Evolutionary conservation across 2,113 vertebrate species (phyloP), one percentile per base, ranked within the genome.

Genomic region (Hippocampus mohnikei): DNA sequence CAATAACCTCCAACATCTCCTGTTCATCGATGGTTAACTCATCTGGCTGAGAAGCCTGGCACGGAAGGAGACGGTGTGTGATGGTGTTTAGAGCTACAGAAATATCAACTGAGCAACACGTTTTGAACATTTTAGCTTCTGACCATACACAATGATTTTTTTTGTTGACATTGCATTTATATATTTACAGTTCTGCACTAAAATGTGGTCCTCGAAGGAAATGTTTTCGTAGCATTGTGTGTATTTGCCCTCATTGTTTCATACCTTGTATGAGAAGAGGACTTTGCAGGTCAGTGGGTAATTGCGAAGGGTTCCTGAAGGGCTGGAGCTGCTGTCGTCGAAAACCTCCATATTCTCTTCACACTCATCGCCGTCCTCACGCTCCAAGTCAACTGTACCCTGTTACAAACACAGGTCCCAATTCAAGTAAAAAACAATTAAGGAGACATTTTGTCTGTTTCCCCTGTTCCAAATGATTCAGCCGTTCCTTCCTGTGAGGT

Each of bases 201-300:
- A 50, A 52, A 21, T 7, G 7, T 21, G 50, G 50, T 21, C 20
- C 18, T 20, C 7, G 50, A 52, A 52, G 50, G 8, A 21, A 52
- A n/a, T 52, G 50, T 52, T 21, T 52, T 52, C 3, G 50, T 8
- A 52, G 18, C 12, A n/a, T 6, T 13, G 9, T 64, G 9, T 37
- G 3, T 62, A 8, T n/a, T 41, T 12, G 33, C 37, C 18, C 7
- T 27, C 52, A 60, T 42, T 6, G 20, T 33, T 5, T 25, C 7
- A 16, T 89, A 98, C 97, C 96, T 98, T 95, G 79, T 99, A 98
- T 0, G 96, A 98, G 90, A 98, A 99, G 79, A 98, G 92, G 61
- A 99, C 97, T 90, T 98, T 98, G 90, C 97, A 99, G 85, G 96
- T 99, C 69, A 98, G 93, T 0, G 97, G 97, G 59, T 99, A 99